These are phyloP conservation scores for Sturnira hondurensis DNA, from an alignment of 2,113 vertebrate genomes.

Conservation along the genomic window DNA sequence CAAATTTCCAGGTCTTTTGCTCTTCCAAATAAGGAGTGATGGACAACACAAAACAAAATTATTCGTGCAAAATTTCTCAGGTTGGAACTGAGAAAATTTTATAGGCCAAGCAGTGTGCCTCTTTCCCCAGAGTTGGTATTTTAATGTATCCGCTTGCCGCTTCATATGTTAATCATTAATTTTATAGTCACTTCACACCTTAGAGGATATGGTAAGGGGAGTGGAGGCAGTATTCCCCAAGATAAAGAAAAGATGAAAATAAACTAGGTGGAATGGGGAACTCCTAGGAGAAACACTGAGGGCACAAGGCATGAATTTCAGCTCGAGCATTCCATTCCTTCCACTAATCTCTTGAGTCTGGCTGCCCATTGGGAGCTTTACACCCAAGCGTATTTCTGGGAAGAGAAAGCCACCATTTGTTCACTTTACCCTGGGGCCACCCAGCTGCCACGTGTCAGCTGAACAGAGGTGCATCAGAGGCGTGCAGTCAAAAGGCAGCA, in stretches of 20 bases:
- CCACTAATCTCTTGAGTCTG: constrained; percentile 10
- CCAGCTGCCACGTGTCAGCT: constrained; percentile 72
- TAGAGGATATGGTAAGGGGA: not conserved
- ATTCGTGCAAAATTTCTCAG: not conserved
- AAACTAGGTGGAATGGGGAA: not conserved
- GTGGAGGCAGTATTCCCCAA: not conserved
- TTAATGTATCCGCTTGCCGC: not conserved
- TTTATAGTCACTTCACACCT: not conserved
- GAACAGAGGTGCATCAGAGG: constrained; percentile 73
- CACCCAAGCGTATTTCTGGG: constrained; percentile 51
- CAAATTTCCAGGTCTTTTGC: not conserved
- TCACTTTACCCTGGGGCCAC: constrained; percentile 62
- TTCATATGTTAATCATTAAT: not conserved
- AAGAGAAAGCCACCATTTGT: constrained; percentile 64
- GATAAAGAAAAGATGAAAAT: not conserved
- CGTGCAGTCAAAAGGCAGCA: constrained; percentile 77
- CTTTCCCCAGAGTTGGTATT: not conserved
- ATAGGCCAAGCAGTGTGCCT: not conserved
- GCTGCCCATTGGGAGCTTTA: not conserved
- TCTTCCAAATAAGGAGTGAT: not conserved
- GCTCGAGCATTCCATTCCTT: not conserved
- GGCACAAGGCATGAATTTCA: not conserved
- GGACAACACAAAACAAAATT: not conserved
- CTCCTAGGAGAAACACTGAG: not conserved
- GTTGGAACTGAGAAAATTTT: not conserved